A percentile compares a stretch with the other conserved stretches of the same genome.
phyloP scores from a whole-genome alignment of 2,888 invertebrate species.

The Callosobruchus maculatus region DNA sequence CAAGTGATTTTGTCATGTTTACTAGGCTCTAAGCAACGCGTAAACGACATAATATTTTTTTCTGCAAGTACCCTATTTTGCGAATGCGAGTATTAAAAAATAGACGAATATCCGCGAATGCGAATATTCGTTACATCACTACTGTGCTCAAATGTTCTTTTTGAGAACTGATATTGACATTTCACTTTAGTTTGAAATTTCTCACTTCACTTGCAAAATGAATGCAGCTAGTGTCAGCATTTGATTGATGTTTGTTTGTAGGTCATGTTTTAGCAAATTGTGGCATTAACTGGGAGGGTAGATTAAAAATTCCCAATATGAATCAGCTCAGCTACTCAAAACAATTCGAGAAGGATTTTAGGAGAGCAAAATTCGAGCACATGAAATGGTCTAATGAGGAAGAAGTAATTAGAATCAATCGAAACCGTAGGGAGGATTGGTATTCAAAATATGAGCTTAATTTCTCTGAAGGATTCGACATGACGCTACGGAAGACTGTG shows the following conservation, averaged over 20 bases:
- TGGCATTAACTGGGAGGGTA: background rate
- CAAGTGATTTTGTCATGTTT: no score
- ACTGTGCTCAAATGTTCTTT: no score
- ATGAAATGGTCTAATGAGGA: conserved; percentile 19
- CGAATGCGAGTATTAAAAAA: no score
- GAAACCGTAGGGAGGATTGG: conserved; percentile 7
- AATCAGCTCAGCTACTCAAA: background rate
- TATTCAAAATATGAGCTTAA: conserved; percentile 12
- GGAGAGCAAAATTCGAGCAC: conserved; percentile 2
- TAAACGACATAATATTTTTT: no score
- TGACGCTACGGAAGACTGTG: conserved; percentile 24
- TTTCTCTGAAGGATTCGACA: conserved; percentile 13
- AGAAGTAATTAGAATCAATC: conserved; percentile 8
- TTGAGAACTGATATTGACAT: no score
- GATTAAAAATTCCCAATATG: background rate
- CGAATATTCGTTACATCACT: no score
- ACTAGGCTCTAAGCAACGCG: no score
- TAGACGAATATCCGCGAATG: no score
- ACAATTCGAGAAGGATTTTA: background rate
- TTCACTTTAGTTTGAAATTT: no score
- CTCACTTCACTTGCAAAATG: no score
- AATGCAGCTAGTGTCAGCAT: no score
- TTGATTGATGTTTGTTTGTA: background rate
- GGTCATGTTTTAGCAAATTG: background rate
- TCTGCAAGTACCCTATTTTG: no score